Evolutionary conservation across 2,888 invertebrate species (phyloP), one percentile per base, ranked within the genome.

Genomic region (Phortica okadai): DNA sequence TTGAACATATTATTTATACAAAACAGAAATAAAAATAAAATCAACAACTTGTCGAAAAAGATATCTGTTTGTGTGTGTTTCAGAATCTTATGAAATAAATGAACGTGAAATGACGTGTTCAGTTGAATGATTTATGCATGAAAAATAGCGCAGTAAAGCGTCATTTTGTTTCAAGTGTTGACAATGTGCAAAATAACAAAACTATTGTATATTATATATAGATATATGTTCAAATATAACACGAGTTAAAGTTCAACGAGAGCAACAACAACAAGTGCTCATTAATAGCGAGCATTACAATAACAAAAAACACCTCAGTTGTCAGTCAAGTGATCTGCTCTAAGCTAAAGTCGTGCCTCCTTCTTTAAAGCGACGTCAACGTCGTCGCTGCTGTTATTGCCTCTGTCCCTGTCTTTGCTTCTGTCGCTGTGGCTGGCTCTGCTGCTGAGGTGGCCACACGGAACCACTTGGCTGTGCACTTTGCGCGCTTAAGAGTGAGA

Each of bases 221-320:
- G 11, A 25, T 6, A 67, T 44, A 67, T 42, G 42, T 42, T 25
- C 54, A 72, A 72, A 54, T 56, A 33, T 33, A 33, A 33, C 33
- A 33, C 33, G 56, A 56, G 56, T 72, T 54, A 72, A 72, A 72
- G 70, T 56, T 72, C 70, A 72, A 72, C 70, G n/a, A 59, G 59
- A 10, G 14, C 59, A 70, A 70, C 33, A 70, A 70, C 54, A 70
- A 50, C 70, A 72, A 72, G 50, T 50, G 50, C 50, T 50, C 50
- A 50, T 50, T 50, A 50, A 50, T 50, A 50, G 2, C 54, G 41
- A 10, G 21, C 21, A 56, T 6, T 25, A 10, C 44, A 44, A 67
- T 41, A 67, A 67, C 16, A 11, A 33, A 41, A 7, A 10, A 41
- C 41, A 2, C 8, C 14, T 42, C 44, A 64, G 14, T 64, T 11